Conservation (phyloP, 2,797 vertebrate species). For the Sebastes matsubarae region DNA sequence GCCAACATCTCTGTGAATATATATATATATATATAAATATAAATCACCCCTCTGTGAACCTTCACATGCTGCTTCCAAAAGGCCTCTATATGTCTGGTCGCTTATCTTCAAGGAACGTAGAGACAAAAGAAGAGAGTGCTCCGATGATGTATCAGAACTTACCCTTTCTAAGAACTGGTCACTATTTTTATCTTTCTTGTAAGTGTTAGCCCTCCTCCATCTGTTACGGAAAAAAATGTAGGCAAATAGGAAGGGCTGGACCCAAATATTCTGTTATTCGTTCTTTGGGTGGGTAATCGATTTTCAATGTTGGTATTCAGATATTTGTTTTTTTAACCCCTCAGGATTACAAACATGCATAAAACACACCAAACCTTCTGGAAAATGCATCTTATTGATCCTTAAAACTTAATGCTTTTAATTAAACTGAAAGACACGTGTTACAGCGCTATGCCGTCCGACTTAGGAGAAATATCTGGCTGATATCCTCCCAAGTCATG, state of each 20-base stretch:
- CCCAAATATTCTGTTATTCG: too few species aligned
- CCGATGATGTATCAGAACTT: slow-evolving; percentile 3
- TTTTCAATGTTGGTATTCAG: too few species aligned
- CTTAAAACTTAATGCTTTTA: too few species aligned
- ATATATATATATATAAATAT: neutral
- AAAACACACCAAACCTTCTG: too few species aligned
- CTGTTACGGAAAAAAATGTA: neutral
- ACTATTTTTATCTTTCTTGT: neutral
- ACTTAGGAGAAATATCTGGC: too few species aligned
- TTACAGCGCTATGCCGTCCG: too few species aligned
- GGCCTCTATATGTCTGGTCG: neutral
- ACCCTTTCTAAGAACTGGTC: neutral
- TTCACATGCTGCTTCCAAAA: neutral
- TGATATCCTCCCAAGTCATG: too few species aligned
- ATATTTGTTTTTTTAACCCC: too few species aligned
- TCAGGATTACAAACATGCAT: too few species aligned
- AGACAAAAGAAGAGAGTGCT: slow-evolving; percentile 3
- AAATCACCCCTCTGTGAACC: slow-evolving; percentile 18
- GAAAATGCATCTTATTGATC: too few species aligned
- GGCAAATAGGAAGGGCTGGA: neutral
- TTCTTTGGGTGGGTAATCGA: too few species aligned
- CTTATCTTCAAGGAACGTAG: slow-evolving; percentile 7
- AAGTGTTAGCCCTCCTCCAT: neutral
- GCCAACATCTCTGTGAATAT: slow-evolving; percentile 21
- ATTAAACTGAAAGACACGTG: too few species aligned